Conservation (phyloP, 2,888 invertebrate species). For the Leptinotarsa juncta region DNA sequence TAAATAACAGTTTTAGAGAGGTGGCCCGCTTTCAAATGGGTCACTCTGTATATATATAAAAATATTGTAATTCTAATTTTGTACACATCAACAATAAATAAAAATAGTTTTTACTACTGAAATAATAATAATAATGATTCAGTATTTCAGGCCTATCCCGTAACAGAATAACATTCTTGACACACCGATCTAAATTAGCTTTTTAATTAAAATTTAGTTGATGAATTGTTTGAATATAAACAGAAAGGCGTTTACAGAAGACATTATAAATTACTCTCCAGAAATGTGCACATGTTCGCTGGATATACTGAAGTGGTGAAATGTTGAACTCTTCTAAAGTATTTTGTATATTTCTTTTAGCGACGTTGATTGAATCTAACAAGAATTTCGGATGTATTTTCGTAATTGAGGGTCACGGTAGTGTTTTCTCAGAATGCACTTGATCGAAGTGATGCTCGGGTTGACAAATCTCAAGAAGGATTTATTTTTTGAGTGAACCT, state of each 20-base stretch:
- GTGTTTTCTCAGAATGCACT: too few species aligned
- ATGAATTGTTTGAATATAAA: background rate
- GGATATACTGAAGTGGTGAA: conserved; percentile 12
- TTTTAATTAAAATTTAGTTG: background rate
- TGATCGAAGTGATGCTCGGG: too few species aligned
- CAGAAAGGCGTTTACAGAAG: background rate
- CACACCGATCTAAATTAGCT: background rate
- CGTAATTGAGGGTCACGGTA: background rate
- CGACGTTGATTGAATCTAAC: conserved; percentile 1
- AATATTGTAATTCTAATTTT: too few species aligned
- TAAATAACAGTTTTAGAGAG: too few species aligned
- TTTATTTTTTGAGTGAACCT: too few species aligned
- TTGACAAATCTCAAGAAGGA: too few species aligned
- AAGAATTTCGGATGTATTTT: background rate
- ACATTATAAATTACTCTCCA: conserved; percentile 4
- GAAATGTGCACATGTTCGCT: conserved; percentile 12
- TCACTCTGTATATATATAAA: too few species aligned
- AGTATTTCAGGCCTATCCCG: too few species aligned
- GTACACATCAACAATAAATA: too few species aligned
- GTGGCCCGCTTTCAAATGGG: too few species aligned
- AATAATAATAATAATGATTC: too few species aligned
- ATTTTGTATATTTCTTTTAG: conserved; percentile 7
- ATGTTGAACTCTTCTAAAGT: conserved; percentile 2
- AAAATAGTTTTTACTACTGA: too few species aligned
- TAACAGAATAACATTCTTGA: background rate